These are phyloP conservation scores for Mesembrinibis cayennensis DNA, from an alignment of 2,113 vertebrate species.

Conservation along the genomic window DNA sequence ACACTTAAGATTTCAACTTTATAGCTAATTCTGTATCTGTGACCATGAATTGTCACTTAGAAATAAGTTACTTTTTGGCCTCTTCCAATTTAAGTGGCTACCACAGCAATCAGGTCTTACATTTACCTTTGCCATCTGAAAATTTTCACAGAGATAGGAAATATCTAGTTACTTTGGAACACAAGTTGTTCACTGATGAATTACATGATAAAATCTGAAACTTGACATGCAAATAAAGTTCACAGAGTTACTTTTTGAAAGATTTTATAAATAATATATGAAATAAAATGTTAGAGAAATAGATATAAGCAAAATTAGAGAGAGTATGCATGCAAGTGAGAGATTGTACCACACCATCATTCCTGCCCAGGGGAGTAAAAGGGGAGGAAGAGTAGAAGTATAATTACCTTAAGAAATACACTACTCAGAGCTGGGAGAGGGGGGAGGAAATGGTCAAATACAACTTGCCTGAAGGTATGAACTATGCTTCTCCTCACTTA, in stretches of 20 bases:
- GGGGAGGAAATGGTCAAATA: background rate
- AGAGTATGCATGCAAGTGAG: background rate
- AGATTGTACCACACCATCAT: background rate
- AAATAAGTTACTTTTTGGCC: background rate
- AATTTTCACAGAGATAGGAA: background rate
- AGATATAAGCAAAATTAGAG: background rate
- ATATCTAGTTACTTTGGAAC: background rate
- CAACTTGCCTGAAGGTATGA: background rate
- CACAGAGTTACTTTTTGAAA: background rate
- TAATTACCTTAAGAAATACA: background rate
- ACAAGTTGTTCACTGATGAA: background rate
- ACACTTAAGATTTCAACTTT: background rate
- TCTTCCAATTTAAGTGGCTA: background rate
- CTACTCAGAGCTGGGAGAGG: background rate
- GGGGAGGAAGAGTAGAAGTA: background rate
- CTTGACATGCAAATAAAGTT: background rate
- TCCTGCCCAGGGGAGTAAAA: background rate
- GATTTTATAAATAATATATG: background rate
- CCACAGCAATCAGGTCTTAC: background rate
- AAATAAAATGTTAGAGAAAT: background rate
- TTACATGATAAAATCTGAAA: background rate
- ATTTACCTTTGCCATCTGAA: background rate
- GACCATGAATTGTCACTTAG: background rate
- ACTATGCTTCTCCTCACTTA: background rate
- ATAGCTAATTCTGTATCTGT: background rate